Evolutionary conservation across 2,797 vertebrate species (phyloP).

Genomic region (Muraenolepis orangiensis): DNA sequence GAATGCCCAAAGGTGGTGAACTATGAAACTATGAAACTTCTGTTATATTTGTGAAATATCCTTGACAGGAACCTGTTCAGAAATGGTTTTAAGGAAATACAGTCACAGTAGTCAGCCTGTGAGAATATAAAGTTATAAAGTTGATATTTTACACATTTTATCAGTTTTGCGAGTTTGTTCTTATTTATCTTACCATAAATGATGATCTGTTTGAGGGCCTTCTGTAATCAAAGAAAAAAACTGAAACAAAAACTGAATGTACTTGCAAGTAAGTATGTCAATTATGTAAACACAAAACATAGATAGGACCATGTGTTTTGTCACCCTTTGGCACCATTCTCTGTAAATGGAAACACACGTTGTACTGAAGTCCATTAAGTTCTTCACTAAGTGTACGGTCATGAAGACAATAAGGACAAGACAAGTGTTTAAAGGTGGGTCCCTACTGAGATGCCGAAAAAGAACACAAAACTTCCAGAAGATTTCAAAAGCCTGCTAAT

Average conservation of each 20-base stretch:
- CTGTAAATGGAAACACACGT: conserved; percentile 57
- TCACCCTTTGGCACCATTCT: conserved; percentile 37
- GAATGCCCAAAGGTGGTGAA: conserved; percentile 42
- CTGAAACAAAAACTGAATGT: conserved; percentile 51
- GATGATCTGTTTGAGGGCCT: conserved; percentile 17
- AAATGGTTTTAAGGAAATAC: conserved; percentile 88
- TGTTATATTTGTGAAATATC: conserved; percentile 38
- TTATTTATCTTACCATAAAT: neutral
- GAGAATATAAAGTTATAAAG: conserved; percentile 55
- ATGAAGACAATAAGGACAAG: conserved; percentile 28
- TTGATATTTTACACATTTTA: neutral
- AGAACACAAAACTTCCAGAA: neutral
- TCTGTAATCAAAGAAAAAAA: conserved; percentile 37
- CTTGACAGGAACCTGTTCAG: conserved; percentile 80
- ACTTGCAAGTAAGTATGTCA: conserved; percentile 55
- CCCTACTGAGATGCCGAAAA: neutral
- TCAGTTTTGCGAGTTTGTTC: neutral
- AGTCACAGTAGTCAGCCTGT: conserved; percentile 85
- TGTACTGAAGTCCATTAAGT: neutral
- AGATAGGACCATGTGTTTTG: conserved; percentile 60
- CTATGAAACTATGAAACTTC: conserved; percentile 18
- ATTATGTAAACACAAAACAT: conserved; percentile 71
- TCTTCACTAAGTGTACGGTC: conserved; percentile 36
- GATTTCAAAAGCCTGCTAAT: neutral
- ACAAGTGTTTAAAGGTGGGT: conserved; percentile 15